Evolutionary conservation across 2,888 invertebrate species (phyloP).

Genomic region (Lamellibrachia satsuma): DNA sequence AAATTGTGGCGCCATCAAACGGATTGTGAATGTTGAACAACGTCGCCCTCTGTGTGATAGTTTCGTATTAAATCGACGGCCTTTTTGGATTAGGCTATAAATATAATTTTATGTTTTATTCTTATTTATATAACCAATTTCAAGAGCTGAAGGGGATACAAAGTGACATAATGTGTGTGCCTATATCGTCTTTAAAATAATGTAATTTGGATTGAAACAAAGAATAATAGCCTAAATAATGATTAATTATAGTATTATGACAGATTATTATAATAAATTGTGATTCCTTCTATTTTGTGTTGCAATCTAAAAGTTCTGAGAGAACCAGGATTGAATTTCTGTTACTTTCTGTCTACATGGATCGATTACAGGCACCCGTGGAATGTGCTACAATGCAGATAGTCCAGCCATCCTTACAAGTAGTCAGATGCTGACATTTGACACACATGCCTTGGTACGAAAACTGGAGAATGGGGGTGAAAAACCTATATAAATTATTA

Average conservation of each 20-base stretch:
- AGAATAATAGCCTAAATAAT: no score
- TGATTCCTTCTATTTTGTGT: neutral
- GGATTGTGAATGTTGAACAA: neutral
- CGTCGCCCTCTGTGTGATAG: neutral
- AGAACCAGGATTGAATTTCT: neutral
- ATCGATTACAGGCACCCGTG: neutral
- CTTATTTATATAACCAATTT: no score
- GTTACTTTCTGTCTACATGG: neutral
- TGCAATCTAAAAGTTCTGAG: neutral
- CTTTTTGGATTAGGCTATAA: neutral
- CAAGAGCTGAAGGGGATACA: no score
- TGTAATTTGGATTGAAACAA: no score
- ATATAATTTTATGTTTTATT: neutral
- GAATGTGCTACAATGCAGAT: neutral
- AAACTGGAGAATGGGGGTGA: constrained; percentile 36
- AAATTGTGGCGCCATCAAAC: neutral
- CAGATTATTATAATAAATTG: neutral
- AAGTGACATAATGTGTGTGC: no score
- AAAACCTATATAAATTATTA: neutral
- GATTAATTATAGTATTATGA: neutral
- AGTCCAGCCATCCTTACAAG: neutral
- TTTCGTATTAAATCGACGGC: neutral
- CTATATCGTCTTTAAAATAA: no score
- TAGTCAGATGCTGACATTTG: constrained; percentile 37
- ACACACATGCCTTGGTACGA: constrained; percentile 39